These are phyloP conservation scores for Ectobius pallidus DNA, from an alignment of 2,888 invertebrate genomes.

Conservation along the genomic window DNA sequence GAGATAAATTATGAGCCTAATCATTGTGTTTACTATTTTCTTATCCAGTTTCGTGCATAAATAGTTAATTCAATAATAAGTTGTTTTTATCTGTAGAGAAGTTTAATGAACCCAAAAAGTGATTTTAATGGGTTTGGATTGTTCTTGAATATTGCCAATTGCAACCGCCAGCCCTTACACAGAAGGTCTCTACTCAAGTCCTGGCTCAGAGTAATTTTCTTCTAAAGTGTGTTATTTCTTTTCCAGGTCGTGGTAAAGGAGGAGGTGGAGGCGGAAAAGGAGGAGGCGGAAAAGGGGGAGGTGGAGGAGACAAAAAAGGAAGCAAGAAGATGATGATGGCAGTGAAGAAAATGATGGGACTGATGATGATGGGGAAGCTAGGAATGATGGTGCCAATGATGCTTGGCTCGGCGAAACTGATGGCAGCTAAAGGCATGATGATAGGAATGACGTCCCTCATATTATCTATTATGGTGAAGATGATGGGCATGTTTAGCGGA, in stretches of 20 bases:
- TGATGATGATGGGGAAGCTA: slow-evolving; percentile 37
- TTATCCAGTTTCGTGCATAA: too few species aligned
- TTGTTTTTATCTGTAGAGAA: too few species aligned
- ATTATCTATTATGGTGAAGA: neutral
- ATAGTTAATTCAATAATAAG: too few species aligned
- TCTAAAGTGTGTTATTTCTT: neutral
- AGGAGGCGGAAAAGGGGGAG: slow-evolving; percentile 20
- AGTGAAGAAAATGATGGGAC: slow-evolving; percentile 31
- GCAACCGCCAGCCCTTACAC: too few species aligned
- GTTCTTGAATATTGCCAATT: too few species aligned
- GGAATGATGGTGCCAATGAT: slow-evolving; percentile 33
- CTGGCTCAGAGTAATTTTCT: too few species aligned
- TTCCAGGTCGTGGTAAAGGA: neutral
- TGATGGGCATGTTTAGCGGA: slow-evolving; percentile 4
- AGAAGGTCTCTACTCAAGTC: too few species aligned
- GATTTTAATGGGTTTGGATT: too few species aligned
- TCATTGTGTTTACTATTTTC: too few species aligned
- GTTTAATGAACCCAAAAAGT: too few species aligned
- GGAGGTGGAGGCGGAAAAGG: slow-evolving; percentile 3
- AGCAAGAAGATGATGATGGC: slow-evolving; percentile 28
- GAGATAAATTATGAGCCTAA: too few species aligned
- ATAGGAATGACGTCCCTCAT: slow-evolving; percentile 22
- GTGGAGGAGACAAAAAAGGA: neutral
- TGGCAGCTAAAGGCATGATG: slow-evolving; percentile 30
- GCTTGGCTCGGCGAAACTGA: slow-evolving; percentile 18